Conservation (phyloP, 2,888 invertebrate genomes). For the Sphecodes monilicornis region DNA sequence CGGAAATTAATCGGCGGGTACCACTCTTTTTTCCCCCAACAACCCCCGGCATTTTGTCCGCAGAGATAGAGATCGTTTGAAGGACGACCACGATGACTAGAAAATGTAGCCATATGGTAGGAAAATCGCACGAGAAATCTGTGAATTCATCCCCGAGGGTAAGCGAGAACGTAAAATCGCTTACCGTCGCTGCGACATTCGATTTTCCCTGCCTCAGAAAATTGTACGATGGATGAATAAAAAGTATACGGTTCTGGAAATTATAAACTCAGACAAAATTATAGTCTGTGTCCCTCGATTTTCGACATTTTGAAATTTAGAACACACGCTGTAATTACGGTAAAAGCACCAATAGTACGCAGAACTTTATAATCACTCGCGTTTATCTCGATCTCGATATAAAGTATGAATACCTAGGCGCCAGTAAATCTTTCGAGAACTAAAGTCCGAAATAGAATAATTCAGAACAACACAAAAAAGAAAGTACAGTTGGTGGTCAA, state of each 20-base stretch:
- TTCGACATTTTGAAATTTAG: not conserved
- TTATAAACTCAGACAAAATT: not conserved
- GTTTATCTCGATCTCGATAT: not conserved
- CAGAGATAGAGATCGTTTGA: slow-evolving; percentile 55
- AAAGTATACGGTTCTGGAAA: not conserved
- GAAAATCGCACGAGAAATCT: slow-evolving; percentile 45
- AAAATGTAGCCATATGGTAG: slow-evolving; percentile 45
- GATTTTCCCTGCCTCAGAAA: slow-evolving; percentile 26
- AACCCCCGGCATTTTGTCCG: slow-evolving; percentile 41
- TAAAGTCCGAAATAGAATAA: not conserved
- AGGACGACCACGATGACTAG: slow-evolving; percentile 55
- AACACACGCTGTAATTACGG: not conserved
- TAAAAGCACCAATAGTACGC: not conserved
- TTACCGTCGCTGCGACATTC: slow-evolving; percentile 11
- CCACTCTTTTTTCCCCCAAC: slow-evolving; percentile 34
- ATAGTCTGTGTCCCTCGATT: not conserved
- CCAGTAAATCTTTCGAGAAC: not conserved
- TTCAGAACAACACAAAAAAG: not conserved
- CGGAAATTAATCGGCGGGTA: slow-evolving; percentile 69
- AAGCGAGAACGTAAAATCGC: slow-evolving; percentile 27
- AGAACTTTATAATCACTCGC: not conserved
- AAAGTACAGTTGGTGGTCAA: no score
- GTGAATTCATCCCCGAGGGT: slow-evolving; percentile 16
- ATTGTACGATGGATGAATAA: not conserved
- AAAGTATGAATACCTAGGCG: not conserved